phyloP scores from a whole-genome alignment of 2,113 vertebrate species.

The Hypomesus transpacificus region DNA sequence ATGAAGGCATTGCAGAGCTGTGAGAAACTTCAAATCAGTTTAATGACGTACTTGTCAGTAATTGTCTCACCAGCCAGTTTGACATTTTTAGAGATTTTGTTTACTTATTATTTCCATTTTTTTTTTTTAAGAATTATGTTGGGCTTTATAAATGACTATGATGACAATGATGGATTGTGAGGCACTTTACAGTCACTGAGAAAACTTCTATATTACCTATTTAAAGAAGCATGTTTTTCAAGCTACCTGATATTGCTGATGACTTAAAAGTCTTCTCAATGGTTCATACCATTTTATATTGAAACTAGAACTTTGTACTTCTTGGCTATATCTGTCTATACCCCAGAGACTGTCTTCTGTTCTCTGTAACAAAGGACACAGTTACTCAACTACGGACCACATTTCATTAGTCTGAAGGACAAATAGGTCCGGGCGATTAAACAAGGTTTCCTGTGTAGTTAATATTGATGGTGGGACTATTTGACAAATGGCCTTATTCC shows the following conservation, averaged over 20 bases:
- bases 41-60: too few species aligned
- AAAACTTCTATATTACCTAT: neutral
- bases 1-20: too few species aligned
- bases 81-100: too few species aligned
- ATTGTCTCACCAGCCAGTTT: too few species aligned
- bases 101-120: too few species aligned
- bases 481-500: slow-evolving; percentile 31
- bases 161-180: too few species aligned
- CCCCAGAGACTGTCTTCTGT: slow-evolving; percentile 3
- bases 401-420: slow-evolving; percentile 32
- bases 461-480: slow-evolving; percentile 31
- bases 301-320: neutral
- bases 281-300: too few species aligned
- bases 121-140: too few species aligned
- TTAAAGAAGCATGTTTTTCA: neutral
- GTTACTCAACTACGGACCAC: slow-evolving; percentile 6
- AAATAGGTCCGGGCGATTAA: slow-evolving; percentile 30
- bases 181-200: too few species aligned
- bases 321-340: neutral
- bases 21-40: too few species aligned
- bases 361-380: slow-evolving; percentile 5
- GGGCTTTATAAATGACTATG: too few species aligned
- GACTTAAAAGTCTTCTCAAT: too few species aligned
- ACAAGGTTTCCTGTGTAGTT: slow-evolving; percentile 35
- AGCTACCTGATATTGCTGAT: neutral